Conservation (phyloP, 2,113 vertebrate genomes). For the Synodontis membranacea region DNA sequence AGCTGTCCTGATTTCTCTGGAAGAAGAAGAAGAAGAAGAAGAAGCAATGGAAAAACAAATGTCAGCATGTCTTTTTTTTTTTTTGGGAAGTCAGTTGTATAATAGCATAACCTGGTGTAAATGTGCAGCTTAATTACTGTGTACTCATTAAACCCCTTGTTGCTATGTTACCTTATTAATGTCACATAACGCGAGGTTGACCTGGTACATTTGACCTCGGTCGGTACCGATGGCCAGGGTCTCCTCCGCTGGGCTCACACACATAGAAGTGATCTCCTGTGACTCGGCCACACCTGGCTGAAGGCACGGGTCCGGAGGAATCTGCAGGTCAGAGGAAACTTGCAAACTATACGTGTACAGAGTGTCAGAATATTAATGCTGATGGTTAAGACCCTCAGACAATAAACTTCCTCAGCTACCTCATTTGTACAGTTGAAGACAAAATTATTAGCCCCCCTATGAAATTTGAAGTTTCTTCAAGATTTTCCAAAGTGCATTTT, state of each 20-base stretch:
- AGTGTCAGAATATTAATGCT: no score
- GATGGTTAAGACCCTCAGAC: no score
- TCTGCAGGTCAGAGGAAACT: not conserved
- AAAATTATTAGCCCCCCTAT: no score
- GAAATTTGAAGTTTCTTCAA: no score
- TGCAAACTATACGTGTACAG: no score
- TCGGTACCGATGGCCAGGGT: constrained; percentile 78
- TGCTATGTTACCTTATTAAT: constrained; percentile 58
- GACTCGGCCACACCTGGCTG: not conserved
- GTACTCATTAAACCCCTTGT: not conserved
- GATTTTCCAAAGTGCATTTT: no score
- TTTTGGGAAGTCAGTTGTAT: no score
- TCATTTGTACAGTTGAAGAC: no score
- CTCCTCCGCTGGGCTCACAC: constrained; percentile 81
- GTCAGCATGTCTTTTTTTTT: not conserved
- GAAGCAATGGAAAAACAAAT: not conserved
- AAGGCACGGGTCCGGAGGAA: not conserved
- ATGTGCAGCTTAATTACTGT: not conserved
- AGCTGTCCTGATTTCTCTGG: constrained; percentile 77
- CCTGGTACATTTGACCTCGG: constrained; percentile 81
- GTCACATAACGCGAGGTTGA: constrained; percentile 74
- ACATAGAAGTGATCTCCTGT: not conserved
- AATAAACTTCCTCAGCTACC: no score
- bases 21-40: constrained; percentile 25
- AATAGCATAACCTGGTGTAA: not conserved